phyloP scores from a whole-genome alignment of 2,797 vertebrate species.

The Siniperca scherzeri region DNA sequence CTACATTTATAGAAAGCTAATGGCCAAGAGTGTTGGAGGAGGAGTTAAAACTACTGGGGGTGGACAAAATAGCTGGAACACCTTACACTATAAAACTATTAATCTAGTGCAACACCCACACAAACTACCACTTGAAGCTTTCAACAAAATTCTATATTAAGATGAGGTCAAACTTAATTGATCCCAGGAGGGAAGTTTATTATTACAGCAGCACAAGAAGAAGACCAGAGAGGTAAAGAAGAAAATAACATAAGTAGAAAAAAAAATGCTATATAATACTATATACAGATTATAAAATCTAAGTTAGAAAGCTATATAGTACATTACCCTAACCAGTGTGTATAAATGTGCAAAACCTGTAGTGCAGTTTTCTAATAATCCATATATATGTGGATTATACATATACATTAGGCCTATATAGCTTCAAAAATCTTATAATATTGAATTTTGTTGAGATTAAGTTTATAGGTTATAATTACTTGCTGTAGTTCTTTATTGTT shows the following conservation, averaged over 20 bases:
- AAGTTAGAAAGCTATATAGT: not conserved
- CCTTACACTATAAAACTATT: not conserved
- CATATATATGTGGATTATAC: not conserved
- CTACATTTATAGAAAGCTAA: slow-evolving; percentile 58
- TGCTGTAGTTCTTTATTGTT: not conserved
- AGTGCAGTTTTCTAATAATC: not conserved
- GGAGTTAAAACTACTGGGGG: slow-evolving; percentile 60
- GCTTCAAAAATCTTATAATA: not conserved
- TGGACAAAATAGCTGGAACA: slow-evolving; percentile 32
- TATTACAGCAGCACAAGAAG: not conserved
- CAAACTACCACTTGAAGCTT: not conserved
- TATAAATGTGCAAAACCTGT: not conserved
- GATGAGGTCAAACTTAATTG: not conserved
- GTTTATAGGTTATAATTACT: not conserved
- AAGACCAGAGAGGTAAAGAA: not conserved
- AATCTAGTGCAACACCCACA: not conserved
- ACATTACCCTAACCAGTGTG: not conserved
- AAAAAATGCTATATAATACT: not conserved
- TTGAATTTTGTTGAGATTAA: not conserved
- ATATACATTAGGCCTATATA: too few relatives aligned
- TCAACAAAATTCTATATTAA: not conserved
- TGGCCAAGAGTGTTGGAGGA: slow-evolving; percentile 55
- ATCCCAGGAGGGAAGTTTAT: not conserved
- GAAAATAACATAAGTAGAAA: not conserved
- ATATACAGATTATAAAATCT: not conserved